Percentiles rank a stretch among this genome's conserved stretches.
These are phyloP conservation scores for Parazoanthus atlanticus DNA, from an alignment of 92 coral and sea anemone genomes.

Conservation along the genomic window DNA sequence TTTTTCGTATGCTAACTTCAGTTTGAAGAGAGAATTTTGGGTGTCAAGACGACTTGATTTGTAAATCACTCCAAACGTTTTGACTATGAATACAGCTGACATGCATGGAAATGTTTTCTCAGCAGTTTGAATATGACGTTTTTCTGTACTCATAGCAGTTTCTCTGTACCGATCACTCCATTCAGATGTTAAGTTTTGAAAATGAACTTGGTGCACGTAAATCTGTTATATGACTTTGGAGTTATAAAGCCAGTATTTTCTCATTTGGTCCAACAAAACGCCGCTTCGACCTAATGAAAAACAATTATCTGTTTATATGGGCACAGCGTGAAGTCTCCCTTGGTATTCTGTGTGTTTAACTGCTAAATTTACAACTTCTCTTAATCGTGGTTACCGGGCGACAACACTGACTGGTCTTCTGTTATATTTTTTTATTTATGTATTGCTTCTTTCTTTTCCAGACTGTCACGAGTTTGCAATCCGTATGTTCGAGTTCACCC, in stretches of 20 bases:
- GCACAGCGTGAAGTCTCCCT: constrained; percentile 39
- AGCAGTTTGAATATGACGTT: not conserved
- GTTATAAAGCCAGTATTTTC: constrained; percentile 48
- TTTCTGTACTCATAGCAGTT: not conserved
- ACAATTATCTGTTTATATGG: constrained; percentile 40
- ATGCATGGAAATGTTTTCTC: not conserved
- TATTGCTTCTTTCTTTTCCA: constrained; percentile 42
- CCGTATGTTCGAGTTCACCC: constrained; percentile 60
- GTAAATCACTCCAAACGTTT: constrained; percentile 40
- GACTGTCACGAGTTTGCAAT: constrained; percentile 90
- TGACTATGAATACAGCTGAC: constrained; percentile 35
- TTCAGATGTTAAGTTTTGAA: not conserved
- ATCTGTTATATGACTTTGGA: constrained; percentile 39
- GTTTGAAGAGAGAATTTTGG: constrained; percentile 36
- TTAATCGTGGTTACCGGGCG: constrained; percentile 28
- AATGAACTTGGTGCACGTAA: not conserved
- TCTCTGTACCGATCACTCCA: not conserved
- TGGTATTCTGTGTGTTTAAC: constrained; percentile 32
- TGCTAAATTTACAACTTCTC: constrained; percentile 21
- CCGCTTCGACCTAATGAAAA: constrained; percentile 41
- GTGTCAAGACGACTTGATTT: constrained; percentile 30
- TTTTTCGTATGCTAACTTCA: constrained; percentile 42
- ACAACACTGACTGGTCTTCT: not conserved
- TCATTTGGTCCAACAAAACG: constrained; percentile 56
- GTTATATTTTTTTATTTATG: not conserved